Evolutionary conservation across 92 coral and sea anemone species (phyloP).

Genomic region (Bergia sp.): DNA sequence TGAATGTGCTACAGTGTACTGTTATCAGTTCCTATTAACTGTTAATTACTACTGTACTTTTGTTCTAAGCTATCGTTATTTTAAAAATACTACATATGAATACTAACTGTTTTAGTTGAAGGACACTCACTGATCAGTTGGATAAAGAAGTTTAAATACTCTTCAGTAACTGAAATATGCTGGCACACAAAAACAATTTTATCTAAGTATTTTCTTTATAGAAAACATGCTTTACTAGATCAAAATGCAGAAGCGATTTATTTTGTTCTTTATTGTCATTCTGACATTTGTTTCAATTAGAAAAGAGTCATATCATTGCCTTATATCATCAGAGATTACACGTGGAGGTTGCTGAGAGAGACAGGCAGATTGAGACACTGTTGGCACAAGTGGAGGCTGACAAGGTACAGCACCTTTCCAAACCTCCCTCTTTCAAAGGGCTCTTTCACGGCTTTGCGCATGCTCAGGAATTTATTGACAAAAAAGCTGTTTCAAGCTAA

Average conservation of each 20-base stretch:
- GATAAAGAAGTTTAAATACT: too few relatives aligned
- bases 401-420: conserved; percentile 61
- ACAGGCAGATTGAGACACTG: conserved; percentile 91
- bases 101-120: neutral
- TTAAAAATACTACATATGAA: neutral
- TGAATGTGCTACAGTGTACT: conserved; percentile 17
- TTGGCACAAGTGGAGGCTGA: conserved; percentile 94
- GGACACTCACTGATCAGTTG: neutral
- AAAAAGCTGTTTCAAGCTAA: too few relatives aligned
- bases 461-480: too few relatives aligned
- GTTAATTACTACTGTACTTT: neutral
- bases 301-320: too few relatives aligned
- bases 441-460: too few relatives aligned
- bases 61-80: neutral
- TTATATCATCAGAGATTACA: conserved; percentile 65
- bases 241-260: neutral
- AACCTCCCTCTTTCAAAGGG: neutral
- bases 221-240: neutral
- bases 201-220: too few relatives aligned
- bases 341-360: conserved; percentile 80
- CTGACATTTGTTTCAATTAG: too few relatives aligned
- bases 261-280: too few relatives aligned
- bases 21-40: neutral
- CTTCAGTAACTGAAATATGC: neutral
- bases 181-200: too few relatives aligned